Base-by-base conservation (phyloP, 2,888 invertebrate species). In the Hirtodrosophila cameraria region DNA sequence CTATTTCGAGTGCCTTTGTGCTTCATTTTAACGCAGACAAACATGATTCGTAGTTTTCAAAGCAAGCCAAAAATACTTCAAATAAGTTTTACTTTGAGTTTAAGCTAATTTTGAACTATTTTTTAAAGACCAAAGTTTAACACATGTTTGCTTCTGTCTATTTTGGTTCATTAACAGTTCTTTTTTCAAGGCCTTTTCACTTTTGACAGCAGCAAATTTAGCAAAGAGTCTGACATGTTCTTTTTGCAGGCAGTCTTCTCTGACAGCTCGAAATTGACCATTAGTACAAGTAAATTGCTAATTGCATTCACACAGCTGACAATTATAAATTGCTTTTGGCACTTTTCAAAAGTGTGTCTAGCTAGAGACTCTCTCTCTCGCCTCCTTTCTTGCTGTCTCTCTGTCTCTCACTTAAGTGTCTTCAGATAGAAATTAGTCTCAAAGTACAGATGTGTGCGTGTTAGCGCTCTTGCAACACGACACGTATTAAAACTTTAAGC, bases 301-400 rank as follows among this genome's bases (percentile, higher is more conserved):
- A 86, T 80, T 76, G 84, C 86, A 72, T 79, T 68, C 73, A 54
- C 39, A 64, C 52, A 70, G 63, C 54, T 80, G 84, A 86, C 81
- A 86, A 73, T 61, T 86, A 76, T 80, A 80, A 80, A 83, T 86
- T 62, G 66, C 84, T 76, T 61, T 79, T 65, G 55, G 58, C 73
- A 42, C 35, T 54, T 60, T 57, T 36, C 11, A 18, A 27, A 3
- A 11, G 25, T n/a, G 23, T 7, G 15, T 16, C 9, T 2, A 27
- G 13, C 6, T 30, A n/a, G n/a, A n/a, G n/a, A n/a, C n/a, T n/a
- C n/a, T n/a, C n/a, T n/a, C n/a, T n/a, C n/a, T n/a, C n/a, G n/a
- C n/a, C n/a, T n/a, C n/a, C n/a, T n/a, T n/a, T n/a, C n/a, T n/a
- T n/a, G n/a, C n/a, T n/a, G n/a, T n/a, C n/a, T n/a, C n/a, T n/a